phyloP scores from a whole-genome alignment of 2,113 vertebrate species.

The Microtus montanus region DNA sequence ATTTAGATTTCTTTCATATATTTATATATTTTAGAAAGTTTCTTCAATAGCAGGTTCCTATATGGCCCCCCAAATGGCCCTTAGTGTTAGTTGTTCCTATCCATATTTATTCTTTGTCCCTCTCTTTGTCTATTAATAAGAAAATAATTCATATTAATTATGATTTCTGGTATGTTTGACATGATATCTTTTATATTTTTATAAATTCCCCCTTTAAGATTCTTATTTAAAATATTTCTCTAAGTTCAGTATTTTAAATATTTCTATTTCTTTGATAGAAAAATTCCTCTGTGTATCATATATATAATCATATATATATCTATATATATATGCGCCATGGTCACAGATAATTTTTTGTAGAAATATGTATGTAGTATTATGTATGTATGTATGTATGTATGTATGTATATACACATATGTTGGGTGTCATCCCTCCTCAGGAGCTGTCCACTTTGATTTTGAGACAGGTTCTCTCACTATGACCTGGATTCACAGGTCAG shows the following conservation, averaged over 20 bases:
- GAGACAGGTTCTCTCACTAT: not conserved
- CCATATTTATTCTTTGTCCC: no score
- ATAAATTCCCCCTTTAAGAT: constrained; percentile 7
- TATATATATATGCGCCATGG: not conserved
- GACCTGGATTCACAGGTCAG: not conserved
- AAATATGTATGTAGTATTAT: not conserved
- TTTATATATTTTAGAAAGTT: not conserved
- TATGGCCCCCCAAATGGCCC: not conserved
- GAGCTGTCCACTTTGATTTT: not conserved
- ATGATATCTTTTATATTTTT: not conserved
- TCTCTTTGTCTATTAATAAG: not conserved
- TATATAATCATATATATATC: no score
- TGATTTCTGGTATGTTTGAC: not conserved
- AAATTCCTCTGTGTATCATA: not conserved
- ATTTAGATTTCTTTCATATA: not conserved
- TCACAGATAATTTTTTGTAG: not conserved
- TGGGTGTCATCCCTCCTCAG: not conserved
- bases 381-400: not conserved
- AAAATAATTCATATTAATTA: not conserved
- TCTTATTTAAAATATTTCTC: not conserved
- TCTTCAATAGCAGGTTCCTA: not conserved
- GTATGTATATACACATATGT: not conserved
- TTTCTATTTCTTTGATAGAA: constrained; percentile 13
- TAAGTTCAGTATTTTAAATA: not conserved
- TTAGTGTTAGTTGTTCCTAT: not conserved